Evolutionary conservation across 2,113 vertebrate species (phyloP).

Genomic region (Cisticola juncidis): DNA sequence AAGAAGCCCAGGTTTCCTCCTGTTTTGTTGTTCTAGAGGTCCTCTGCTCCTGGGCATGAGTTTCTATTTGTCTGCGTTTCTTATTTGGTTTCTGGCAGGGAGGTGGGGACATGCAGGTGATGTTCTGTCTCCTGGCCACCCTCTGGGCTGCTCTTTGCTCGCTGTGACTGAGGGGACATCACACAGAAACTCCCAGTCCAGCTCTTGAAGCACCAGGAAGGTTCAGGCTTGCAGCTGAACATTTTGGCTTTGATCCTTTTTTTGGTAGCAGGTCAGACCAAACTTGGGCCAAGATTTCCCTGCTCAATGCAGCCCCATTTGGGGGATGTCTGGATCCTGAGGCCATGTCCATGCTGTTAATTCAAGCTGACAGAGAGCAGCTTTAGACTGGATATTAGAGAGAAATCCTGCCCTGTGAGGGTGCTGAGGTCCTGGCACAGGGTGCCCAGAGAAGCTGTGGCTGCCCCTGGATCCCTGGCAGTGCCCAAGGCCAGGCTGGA

Average conservation of each 20-base stretch:
- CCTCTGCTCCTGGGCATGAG: background rate
- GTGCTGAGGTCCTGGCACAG: background rate
- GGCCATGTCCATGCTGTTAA: background rate
- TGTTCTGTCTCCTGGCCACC: background rate
- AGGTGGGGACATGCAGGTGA: background rate
- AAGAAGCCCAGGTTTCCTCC: background rate
- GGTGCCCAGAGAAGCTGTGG: background rate
- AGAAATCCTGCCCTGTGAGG: background rate
- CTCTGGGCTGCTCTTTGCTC: background rate
- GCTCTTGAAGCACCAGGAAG: background rate
- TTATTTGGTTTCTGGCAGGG: background rate
- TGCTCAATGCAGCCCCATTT: background rate
- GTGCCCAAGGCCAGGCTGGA: background rate
- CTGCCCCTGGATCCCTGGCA: background rate
- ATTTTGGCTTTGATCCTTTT: background rate
- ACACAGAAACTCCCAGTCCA: background rate
- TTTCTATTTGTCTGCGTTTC: background rate
- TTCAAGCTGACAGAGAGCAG: background rate
- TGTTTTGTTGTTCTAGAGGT: background rate
- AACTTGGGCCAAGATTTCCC: background rate
- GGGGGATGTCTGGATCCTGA: background rate
- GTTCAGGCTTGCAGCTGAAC: background rate
- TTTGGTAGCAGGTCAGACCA: background rate
- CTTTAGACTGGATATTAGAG: no score
- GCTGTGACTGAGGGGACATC: accelerated